Base-by-base conservation (phyloP, 2,888 invertebrate species). In the Himalopsyche anomala region DNA sequence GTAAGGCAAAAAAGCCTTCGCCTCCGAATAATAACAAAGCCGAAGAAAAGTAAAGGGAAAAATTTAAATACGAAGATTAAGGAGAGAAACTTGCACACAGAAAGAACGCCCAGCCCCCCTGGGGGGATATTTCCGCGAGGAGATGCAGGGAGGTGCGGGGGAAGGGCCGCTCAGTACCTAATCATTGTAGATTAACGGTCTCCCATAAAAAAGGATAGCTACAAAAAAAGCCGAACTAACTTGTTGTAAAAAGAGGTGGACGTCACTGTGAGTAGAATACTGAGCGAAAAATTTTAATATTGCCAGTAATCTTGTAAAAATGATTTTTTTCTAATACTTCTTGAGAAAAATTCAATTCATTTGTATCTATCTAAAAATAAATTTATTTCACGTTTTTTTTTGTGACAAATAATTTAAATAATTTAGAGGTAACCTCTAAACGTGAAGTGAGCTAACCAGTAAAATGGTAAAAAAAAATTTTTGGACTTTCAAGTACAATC, bases 11-110 rank as follows among this genome's bases (percentile, higher is more conserved):
- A 83, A 84, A 86, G 80, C 83, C 83, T 83, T 82, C 84, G 79
- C 80, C 81, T 81, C 19, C 40, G 84, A 84, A 87, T 84, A 87
- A 86, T 83, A 87, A 85, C 84, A 85, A 82, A 80, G 82, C 81
- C 83, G 80, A 85, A 56, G 82, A 87, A 87, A 82, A 80, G 82
- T 40, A 36, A 82, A 56, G 81, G 83, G 83, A 85, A 87, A 51
- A 85, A 84, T 85, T 87, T 85, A 83, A 85, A 85, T 85, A 87
- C 84, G 85, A 84, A 87, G 87, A 87, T 85, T 87, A 87, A 87
- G 82, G 79, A 84, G 84, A 80, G 80, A 11, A 28, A 28, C 45
- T 51, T 74, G 80, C 51, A 45, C 42, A 80, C 15, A 74, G 36
- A 74, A 74, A 15, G 15, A 74, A 74, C 9, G 38, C 74, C 4